Base-by-base conservation (phyloP, 2,113 vertebrate genomes). In the Calyptommatus sinebrachiatus region DNA sequence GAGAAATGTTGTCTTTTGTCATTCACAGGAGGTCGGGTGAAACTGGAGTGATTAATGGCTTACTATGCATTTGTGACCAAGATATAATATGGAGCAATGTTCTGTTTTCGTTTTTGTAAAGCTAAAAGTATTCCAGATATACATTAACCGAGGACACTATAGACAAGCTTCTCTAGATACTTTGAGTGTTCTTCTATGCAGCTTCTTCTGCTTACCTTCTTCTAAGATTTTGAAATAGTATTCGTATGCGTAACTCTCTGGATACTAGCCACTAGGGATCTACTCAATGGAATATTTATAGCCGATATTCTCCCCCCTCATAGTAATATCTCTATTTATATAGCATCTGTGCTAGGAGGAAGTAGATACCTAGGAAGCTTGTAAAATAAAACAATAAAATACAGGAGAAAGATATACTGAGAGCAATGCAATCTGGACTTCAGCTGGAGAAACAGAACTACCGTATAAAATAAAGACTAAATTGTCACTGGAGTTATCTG, bases 261-360 rank as follows among this genome's bases (percentile, higher is more conserved):
- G 0, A 1, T 57, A 83, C 80, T 1, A 1, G 53, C 48, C 70
- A 24, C n/a, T 48, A 10, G 66, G 66, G 72, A 50, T 67, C 26
- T 80, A 57, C 29, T 62, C 1, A 11, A 14, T 71, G 50, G 46
- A 9, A 14, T 80, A 80, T 79, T 71, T 28, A 28, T 72, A 70
- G 65, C 16, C 63, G 21, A 72, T 28, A 22, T 60, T 4, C 26
- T 77, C 73, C 61, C 80, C 28, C 31, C 62, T n/a, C 2, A 53
- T 4, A 68, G 41, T 28, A 69, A 77, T 72, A 2, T 48, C 71
- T 84, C 73, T 31, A 26, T 79, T 86, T 83, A 16, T 77, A 7
- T 35, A 8, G 2, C 29, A 26, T 72, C n/a, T 28, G n/a, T 69
- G 22, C 21, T 35, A 75, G 22, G 1, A 46, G 35, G 41, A 71